Evolutionary conservation across 2,113 vertebrate species (phyloP).

Genomic region (Pardalotus punctatus): DNA sequence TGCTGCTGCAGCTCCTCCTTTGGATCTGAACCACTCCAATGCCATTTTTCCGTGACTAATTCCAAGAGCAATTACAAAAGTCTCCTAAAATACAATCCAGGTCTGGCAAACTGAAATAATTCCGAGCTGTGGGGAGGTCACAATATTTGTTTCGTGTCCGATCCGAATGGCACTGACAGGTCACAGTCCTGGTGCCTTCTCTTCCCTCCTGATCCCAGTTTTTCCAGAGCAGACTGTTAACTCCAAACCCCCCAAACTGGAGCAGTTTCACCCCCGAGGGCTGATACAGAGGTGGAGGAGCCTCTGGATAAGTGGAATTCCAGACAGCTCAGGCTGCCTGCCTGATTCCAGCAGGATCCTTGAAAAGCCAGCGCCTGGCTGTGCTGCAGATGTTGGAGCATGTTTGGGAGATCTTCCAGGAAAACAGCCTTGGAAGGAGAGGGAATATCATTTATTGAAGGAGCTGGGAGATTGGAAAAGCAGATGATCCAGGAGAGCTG

Average conservation of each 20-base stretch:
- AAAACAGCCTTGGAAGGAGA: neutral
- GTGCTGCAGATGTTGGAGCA: neutral
- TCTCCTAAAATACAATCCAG: neutral
- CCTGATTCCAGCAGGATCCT: neutral
- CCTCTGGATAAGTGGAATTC: neutral
- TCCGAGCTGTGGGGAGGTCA: neutral
- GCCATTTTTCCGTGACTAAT: neutral
- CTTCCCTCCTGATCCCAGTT: neutral
- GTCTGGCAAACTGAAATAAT: neutral
- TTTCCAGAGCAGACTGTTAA: neutral
- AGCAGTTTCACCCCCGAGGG: neutral
- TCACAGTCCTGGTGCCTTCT: neutral
- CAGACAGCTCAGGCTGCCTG: neutral
- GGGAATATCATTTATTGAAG: neutral
- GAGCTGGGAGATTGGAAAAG: neutral
- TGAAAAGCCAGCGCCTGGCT: neutral
- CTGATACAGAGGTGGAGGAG: neutral
- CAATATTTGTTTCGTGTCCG: neutral
- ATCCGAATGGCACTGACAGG: rapidly evolving
- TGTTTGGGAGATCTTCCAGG: neutral
- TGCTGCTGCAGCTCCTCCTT: neutral
- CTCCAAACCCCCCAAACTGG: neutral
- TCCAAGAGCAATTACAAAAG: neutral
- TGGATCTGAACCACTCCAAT: rapidly evolving
- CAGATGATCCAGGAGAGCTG: neutral